These are phyloP conservation scores for Torymus auratus DNA, from an alignment of 2,888 invertebrate species.

Conservation along the genomic window DNA sequence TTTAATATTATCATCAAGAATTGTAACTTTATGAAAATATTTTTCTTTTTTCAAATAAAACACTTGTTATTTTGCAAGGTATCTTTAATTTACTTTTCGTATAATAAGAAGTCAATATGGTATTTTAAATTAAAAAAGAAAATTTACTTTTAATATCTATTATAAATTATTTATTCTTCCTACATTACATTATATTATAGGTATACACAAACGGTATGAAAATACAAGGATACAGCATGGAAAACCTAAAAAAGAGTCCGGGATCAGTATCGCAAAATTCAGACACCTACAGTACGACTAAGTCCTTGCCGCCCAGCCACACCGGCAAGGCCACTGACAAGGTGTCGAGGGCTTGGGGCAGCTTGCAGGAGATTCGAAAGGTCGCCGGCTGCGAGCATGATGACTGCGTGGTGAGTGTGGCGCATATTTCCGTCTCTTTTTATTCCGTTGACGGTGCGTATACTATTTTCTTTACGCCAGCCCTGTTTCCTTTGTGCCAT, in stretches of 20 bases:
- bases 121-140: not conserved
- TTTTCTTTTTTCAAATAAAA: no score
- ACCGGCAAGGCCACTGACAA: constrained; percentile 67
- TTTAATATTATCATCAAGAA: no score
- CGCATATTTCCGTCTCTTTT: constrained; percentile 19
- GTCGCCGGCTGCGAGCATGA: constrained; percentile 63
- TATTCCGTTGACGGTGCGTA: not conserved
- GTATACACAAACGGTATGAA: constrained; percentile 52
- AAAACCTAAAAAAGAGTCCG: constrained; percentile 67
- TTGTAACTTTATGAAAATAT: no score
- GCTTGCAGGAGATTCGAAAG: constrained; percentile 82
- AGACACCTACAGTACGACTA: constrained; percentile 63
- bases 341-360: constrained; percentile 79
- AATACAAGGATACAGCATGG: constrained; percentile 69
- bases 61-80: no score
- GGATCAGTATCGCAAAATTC: constrained; percentile 43
- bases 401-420: constrained; percentile 48
- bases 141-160: not conserved
- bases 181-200: constrained; percentile 30
- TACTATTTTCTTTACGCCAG: not conserved
- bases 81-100: no score
- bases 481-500: constrained; percentile 5
- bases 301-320: constrained; percentile 73
- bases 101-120: not conserved
- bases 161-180: not conserved